Evolutionary conservation across 2,113 vertebrate species (phyloP).

Genomic region (Naja naja): DNA sequence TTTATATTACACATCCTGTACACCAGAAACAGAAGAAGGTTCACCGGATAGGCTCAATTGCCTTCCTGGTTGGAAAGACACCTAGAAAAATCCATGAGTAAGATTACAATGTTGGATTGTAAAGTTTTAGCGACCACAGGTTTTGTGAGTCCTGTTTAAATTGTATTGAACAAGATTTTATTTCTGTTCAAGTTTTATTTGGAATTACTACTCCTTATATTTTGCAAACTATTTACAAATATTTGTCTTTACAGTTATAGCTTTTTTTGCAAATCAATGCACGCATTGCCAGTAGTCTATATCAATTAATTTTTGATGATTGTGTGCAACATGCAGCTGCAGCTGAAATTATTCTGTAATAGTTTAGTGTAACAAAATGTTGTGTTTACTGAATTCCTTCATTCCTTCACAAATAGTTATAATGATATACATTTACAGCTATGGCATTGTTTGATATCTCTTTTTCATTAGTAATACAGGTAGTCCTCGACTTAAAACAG

Average conservation of each 20-base stretch:
- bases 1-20: constrained; percentile 70
- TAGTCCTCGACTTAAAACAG: too few species aligned
- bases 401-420: neutral
- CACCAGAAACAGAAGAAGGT: constrained; percentile 71
- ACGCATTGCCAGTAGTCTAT: neutral
- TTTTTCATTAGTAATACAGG: neutral
- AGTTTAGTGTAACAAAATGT: neutral
- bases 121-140: neutral
- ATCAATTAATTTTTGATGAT: neutral
- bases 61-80: constrained; percentile 82
- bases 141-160: neutral
- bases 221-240: neutral
- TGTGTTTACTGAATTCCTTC: neutral
- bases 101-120: neutral
- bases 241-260: neutral
- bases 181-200: fast-evolving
- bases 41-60: constrained; percentile 64
- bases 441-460: neutral
- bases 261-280: neutral
- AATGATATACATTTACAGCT: neutral
- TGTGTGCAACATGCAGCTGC: neutral
- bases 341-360: neutral
- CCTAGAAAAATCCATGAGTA: constrained; percentile 82
- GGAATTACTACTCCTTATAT: neutral
- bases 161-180: neutral